Evolutionary conservation across 64 coral and sea anemone species (phyloP).

Genomic region (Astreopora myriophthalma): DNA sequence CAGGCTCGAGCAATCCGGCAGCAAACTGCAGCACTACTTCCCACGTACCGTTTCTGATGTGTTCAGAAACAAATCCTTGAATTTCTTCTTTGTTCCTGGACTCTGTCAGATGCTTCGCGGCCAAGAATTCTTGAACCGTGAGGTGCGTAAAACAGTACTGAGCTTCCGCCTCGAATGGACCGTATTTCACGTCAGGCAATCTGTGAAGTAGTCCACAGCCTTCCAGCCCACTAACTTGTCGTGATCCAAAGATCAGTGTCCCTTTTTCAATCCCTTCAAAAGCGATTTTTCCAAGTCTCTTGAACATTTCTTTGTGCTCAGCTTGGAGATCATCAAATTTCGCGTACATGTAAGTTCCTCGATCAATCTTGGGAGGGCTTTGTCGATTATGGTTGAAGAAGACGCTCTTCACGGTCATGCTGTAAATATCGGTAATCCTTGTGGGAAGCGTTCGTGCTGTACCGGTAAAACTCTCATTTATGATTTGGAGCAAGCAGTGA

Average conservation of each 20-base stretch:
- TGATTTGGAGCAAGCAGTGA: not conserved
- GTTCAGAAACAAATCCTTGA: not conserved
- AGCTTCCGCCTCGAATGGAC: not conserved
- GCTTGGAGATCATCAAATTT: not conserved
- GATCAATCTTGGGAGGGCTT: not conserved
- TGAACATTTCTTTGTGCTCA: not conserved
- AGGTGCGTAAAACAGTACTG: slow-evolving; percentile 66
- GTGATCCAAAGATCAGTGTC: slow-evolving; percentile 25
- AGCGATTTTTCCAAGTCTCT: slow-evolving; percentile 23
- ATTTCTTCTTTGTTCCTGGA: not conserved
- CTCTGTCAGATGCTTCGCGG: slow-evolving; percentile 30
- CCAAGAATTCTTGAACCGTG: slow-evolving; percentile 75
- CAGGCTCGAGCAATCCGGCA: slow-evolving; percentile 31
- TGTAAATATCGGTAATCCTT: slow-evolving; percentile 32
- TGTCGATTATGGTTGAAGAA: not conserved
- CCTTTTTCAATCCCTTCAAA: slow-evolving; percentile 24
- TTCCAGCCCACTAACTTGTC: not conserved
- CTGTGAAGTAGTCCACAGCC: slow-evolving; percentile 60
- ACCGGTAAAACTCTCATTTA: not conserved
- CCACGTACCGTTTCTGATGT: slow-evolving; percentile 29
- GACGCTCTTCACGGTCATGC: not conserved
- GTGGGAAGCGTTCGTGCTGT: not conserved
- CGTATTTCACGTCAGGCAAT: slow-evolving; percentile 5
- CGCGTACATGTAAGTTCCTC: not conserved
- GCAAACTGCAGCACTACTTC: slow-evolving; percentile 50